These are phyloP conservation scores for Camarhynchus parvulus DNA, from an alignment of 2,113 vertebrate genomes.

Conservation along the genomic window DNA sequence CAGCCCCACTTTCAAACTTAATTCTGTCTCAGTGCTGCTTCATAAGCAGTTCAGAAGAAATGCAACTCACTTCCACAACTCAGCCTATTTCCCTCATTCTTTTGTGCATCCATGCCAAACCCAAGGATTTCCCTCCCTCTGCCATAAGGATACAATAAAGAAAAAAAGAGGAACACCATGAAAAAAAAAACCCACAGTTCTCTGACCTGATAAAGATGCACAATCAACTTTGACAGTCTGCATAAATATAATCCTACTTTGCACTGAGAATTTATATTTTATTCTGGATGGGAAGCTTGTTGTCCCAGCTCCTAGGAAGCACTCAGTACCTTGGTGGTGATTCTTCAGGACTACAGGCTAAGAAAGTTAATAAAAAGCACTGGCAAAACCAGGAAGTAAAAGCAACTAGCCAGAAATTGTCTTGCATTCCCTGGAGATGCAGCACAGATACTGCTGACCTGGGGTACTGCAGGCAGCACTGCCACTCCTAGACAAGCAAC, in stretches of 20 bases:
- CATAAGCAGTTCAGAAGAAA: conserved; percentile 83
- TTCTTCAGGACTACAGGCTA: conserved; percentile 72
- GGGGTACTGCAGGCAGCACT: conserved; percentile 80
- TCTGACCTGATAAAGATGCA: conserved; percentile 74
- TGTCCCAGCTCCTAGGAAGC: conserved; percentile 80
- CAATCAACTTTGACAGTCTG: neutral
- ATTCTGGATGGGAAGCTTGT: conserved; percentile 76
- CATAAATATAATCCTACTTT: neutral
- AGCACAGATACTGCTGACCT: conserved; percentile 74
- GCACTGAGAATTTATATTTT: neutral
- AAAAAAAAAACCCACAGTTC: conserved; percentile 75
- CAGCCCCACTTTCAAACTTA: conserved; percentile 83
- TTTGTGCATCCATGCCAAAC: neutral
- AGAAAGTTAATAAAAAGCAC: conserved; percentile 81
- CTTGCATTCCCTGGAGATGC: conserved; percentile 77
- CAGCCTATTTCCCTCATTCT: neutral
- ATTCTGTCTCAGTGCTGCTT: conserved; percentile 82
- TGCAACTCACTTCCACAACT: conserved; percentile 81
- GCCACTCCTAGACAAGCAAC: conserved; percentile 73
- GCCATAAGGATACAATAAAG: conserved; percentile 73
- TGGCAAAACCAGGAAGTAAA: conserved; percentile 82
- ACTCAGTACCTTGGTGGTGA: conserved; percentile 75
- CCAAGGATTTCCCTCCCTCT: neutral
- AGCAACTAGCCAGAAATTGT: conserved; percentile 78
- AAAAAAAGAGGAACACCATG: conserved; percentile 76